A percentile compares a stretch with the other conserved stretches of the same genome.
These are phyloP conservation scores for Chromobotia macracanthus DNA, from an alignment of 2,797 vertebrate genomes.

Conservation along the genomic window DNA sequence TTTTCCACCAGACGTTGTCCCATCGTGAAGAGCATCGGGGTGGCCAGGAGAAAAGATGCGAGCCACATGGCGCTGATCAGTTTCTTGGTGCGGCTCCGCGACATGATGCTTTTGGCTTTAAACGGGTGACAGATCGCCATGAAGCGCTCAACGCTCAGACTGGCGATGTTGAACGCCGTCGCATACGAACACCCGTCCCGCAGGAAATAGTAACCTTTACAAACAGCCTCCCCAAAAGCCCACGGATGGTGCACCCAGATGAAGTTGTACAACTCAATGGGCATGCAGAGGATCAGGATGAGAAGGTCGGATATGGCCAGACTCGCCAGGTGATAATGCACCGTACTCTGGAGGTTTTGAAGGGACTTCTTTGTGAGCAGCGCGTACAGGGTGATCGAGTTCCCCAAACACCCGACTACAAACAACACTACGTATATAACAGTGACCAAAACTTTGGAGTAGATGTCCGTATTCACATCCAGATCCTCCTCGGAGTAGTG, in stretches of 20 bases:
- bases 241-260: slow-evolving; percentile 98
- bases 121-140: slow-evolving; percentile 98
- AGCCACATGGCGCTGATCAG: slow-evolving; percentile 93
- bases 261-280: slow-evolving; percentile 96
- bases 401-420: slow-evolving; percentile 86
- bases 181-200: slow-evolving; percentile 94
- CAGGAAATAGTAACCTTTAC: slow-evolving; percentile 93
- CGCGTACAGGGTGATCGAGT: slow-evolving; percentile 91
- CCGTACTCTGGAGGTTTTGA: slow-evolving; percentile 92
- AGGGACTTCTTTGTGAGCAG: slow-evolving; percentile 86
- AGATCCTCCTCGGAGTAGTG: slow-evolving; percentile 70
- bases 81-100: slow-evolving; percentile 94
- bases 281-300: slow-evolving; percentile 92
- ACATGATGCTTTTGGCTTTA: slow-evolving; percentile 98
- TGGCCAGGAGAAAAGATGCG: slow-evolving; percentile 86
- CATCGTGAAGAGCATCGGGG: slow-evolving; percentile 94
- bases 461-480: slow-evolving; percentile 93
- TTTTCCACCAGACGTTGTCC: slow-evolving; percentile 79
- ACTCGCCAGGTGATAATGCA: slow-evolving; percentile 95
- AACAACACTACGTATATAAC: slow-evolving; percentile 87
- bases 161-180: slow-evolving; percentile 93
- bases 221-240: slow-evolving; percentile 89
- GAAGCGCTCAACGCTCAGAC: slow-evolving; percentile 93
- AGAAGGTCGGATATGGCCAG: slow-evolving; percentile 93
- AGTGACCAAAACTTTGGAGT: slow-evolving; percentile 89